phyloP scores from a whole-genome alignment of 2,888 invertebrate species.

The Xanthia togata region DNA sequence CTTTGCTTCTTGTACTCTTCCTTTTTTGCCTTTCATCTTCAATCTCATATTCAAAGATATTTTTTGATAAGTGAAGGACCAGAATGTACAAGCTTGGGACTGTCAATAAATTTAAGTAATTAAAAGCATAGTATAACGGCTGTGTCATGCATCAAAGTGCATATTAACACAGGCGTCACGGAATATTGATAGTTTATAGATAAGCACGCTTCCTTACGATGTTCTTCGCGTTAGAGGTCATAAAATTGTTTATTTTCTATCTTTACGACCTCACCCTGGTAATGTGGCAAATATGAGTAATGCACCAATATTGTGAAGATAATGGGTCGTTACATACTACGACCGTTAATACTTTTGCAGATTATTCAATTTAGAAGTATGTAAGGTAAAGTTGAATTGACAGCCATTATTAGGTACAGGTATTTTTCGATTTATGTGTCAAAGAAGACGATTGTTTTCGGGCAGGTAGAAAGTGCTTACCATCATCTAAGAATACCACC shows the following conservation, averaged over 20 bases:
- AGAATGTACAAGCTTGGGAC: no score
- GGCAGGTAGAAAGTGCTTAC: neutral
- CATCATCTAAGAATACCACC: neutral
- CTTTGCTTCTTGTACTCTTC: no score
- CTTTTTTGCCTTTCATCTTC: no score
- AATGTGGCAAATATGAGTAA: slow-evolving; percentile 20
- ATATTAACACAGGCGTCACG: neutral
- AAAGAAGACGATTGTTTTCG: neutral
- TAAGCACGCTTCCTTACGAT: slow-evolving; percentile 14
- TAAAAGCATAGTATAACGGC: no score
- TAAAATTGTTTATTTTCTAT: slow-evolving; percentile 44
- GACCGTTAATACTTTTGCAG: neutral
- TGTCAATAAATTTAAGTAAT: no score
- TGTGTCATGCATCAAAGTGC: neutral
- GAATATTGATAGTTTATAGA: slow-evolving; percentile 28
- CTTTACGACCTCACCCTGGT: slow-evolving; percentile 29
- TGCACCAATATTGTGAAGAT: slow-evolving; percentile 39
- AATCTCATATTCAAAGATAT: no score
- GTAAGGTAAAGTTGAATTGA: neutral
- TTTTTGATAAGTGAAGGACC: no score
- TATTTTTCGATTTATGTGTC: neutral
- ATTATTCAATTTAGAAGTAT: neutral
- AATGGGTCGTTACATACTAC: slow-evolving; percentile 19
- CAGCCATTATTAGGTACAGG: neutral
- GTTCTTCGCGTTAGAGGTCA: slow-evolving; percentile 4